Base-by-base conservation (phyloP, 1,140 invertebrate species). In the Scaptomyza montana region DNA sequence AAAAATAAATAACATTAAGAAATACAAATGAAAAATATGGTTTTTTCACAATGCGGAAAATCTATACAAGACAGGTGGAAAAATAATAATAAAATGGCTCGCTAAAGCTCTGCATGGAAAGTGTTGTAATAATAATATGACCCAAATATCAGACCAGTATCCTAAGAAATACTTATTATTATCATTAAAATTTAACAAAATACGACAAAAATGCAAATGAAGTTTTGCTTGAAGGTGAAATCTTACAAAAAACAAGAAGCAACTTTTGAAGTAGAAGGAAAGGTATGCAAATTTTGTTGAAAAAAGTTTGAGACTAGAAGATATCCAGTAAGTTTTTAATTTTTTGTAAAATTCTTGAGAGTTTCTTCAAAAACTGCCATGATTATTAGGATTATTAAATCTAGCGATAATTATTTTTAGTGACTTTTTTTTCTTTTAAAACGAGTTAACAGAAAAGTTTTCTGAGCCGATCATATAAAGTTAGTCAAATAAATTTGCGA, bases 131-230 rank as follows among this genome's bases (percentile, higher is more conserved):
- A 43, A 57, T 19, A 43, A 72, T 60, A 39, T 80, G 68, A 80
- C 78, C 78, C 54, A 81, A 46, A 71, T 81, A 78, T 74, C 78
- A 64, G 57, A 56, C 16, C 1, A 47, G 30, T 33, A 12, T 51
- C 45, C 28, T 8, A 28, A 4, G 21, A 25, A 25, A 25, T 25
- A 25, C 21, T 25, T 25, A 25, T 5, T 50, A 36, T 39, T 3
- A 62, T 25, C 2, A 33, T 69, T 8, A 41, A 49, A 12, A 43
- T 50, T 9, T 72, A 36, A 78, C 33, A 33, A 55, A 79, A 62
- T 47, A 53, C 55, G 63, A 73, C 74, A 61, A 69, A 82, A 57
- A 82, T 82, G 79, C 79, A 82, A 82, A 82, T 82, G 12, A n/a
- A 62, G 61, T 50, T 71, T 19, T 54, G 39, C 19, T 54, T 28